Percentiles rank a stretch among this genome's conserved stretches.
Conservation (phyloP, 2,113 vertebrate species). For the Muntiacus reevesi region DNA sequence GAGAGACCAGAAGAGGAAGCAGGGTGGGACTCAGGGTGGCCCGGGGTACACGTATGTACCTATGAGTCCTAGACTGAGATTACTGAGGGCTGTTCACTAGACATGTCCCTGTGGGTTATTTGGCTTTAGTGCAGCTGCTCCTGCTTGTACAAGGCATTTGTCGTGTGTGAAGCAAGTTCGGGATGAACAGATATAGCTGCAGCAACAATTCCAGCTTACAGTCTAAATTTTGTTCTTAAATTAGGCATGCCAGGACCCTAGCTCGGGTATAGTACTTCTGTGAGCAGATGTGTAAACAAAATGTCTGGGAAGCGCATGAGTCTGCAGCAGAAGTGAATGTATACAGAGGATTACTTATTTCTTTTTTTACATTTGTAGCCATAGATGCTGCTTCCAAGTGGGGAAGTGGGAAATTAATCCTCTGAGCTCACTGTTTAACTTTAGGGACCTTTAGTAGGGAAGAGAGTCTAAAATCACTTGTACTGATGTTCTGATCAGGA, state of each 20-base stretch:
- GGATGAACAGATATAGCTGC: neutral
- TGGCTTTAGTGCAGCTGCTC: neutral
- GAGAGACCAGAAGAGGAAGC: neutral
- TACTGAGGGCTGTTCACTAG: neutral
- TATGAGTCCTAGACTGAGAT: neutral
- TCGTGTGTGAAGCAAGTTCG: neutral
- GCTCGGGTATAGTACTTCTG: neutral
- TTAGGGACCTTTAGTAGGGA: neutral
- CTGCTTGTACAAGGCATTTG: neutral
- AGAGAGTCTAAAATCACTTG: neutral
- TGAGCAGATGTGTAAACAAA: conserved; percentile 15
- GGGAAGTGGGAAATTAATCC: neutral
- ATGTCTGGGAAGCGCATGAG: neutral
- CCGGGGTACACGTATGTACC: accelerated
- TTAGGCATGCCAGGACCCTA: neutral
- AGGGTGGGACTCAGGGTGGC: neutral
- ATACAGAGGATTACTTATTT: neutral
- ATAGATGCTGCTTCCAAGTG: neutral
- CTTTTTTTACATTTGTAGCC: neutral
- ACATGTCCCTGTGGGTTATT: neutral
- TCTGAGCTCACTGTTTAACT: neutral
- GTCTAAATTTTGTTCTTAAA: neutral
- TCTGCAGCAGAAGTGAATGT: neutral
- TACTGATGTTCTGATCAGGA: neutral
- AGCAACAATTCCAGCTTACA: neutral